phyloP scores from a whole-genome alignment of 2,797 vertebrate species.

The Percopsis omiscomaycus region DNA sequence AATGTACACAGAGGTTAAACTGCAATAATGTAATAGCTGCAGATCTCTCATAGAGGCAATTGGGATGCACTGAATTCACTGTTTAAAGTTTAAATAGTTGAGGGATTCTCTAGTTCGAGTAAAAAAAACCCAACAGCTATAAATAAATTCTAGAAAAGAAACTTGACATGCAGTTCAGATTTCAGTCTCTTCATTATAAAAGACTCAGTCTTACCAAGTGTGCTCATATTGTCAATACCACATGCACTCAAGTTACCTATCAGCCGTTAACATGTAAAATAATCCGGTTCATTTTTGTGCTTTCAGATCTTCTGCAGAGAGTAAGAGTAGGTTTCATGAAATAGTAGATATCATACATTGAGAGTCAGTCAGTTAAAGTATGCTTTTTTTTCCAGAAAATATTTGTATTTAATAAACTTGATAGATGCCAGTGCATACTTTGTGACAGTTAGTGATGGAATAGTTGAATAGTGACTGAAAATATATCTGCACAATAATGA shows the following conservation, averaged over 20 bases:
- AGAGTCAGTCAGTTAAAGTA: too few relatives aligned
- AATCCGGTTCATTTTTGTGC: background rate
- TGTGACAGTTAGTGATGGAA: too few relatives aligned
- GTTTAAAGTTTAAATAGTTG: background rate
- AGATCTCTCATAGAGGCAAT: constrained; percentile 8
- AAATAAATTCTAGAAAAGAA: too few relatives aligned
- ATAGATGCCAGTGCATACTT: too few relatives aligned
- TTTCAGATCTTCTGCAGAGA: background rate
- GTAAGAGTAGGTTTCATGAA: background rate
- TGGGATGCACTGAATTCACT: too few relatives aligned
- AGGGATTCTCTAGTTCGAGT: background rate
- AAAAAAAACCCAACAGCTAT: too few relatives aligned
- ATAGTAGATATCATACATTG: background rate
- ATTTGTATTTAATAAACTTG: too few relatives aligned
- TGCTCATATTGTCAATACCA: background rate
- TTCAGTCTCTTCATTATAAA: background rate
- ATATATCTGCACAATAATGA: too few relatives aligned
- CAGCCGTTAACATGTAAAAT: background rate
- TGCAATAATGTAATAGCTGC: constrained; percentile 51
- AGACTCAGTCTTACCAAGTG: background rate
- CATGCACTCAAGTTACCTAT: background rate
- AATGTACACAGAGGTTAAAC: constrained; percentile 42
- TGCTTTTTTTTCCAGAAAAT: too few relatives aligned
- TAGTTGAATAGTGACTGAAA: too few relatives aligned
- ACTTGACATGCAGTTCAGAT: too few relatives aligned